Evolutionary conservation across 2,888 invertebrate species (phyloP).

Genomic region (Microplitis manilae): DNA sequence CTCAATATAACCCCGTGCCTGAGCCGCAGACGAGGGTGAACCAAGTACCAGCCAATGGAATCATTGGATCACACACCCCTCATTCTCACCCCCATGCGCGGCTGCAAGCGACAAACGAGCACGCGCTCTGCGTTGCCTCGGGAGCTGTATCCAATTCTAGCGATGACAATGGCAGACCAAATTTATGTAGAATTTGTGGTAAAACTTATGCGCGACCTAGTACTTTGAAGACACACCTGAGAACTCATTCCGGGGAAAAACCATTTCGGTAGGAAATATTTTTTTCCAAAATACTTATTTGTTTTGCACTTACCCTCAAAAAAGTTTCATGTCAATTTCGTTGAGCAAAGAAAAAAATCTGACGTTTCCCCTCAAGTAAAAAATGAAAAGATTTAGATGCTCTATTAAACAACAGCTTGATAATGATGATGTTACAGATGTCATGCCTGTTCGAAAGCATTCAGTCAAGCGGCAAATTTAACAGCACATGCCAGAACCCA

Average conservation of each 20-base stretch:
- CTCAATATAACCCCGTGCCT: slow-evolving; percentile 68
- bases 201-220: slow-evolving; percentile 97
- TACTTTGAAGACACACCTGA: slow-evolving; percentile 95
- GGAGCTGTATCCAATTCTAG: slow-evolving; percentile 73
- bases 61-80: slow-evolving; percentile 64
- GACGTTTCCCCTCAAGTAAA: slow-evolving; percentile 8
- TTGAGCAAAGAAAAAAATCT: too few species aligned
- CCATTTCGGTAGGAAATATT: slow-evolving; percentile 78
- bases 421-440: slow-evolving; percentile 72
- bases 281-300: too few species aligned
- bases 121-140: slow-evolving; percentile 73
- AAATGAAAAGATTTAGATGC: background rate
- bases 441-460: slow-evolving; percentile 95
- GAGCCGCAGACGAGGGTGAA: slow-evolving; percentile 67
- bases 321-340: too few species aligned
- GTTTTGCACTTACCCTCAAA: too few species aligned
- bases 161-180: slow-evolving; percentile 87
- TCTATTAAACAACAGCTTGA: background rate
- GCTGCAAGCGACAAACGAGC: slow-evolving; percentile 63
- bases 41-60: slow-evolving; percentile 68
- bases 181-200: slow-evolving; percentile 94
- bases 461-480: slow-evolving; percentile 98
- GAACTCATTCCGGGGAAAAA: slow-evolving; percentile 97
- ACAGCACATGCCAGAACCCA: slow-evolving; percentile 98
- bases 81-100: slow-evolving; percentile 64